Conservation (phyloP, 2,888 invertebrate genomes). For the Formica aserva region DNA sequence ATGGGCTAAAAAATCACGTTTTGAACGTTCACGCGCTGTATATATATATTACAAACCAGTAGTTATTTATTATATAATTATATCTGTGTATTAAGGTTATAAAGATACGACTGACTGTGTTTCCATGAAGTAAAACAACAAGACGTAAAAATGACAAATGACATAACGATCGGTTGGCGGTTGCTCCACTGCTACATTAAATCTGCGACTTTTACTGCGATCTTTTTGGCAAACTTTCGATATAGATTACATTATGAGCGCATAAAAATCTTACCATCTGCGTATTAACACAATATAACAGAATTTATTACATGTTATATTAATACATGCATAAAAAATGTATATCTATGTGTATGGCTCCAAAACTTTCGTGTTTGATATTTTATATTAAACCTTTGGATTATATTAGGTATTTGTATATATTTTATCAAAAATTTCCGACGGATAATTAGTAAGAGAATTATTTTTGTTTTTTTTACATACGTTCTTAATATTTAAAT, state of each 20-base stretch:
- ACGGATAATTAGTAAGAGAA: background rate
- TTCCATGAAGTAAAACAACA: conserved; percentile 82
- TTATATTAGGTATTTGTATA: background rate
- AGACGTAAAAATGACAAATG: conserved; percentile 83
- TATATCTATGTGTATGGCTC: background rate
- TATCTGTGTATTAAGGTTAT: conserved; percentile 78
- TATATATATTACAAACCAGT: conserved; percentile 76
- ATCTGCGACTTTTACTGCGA: conserved; percentile 42
- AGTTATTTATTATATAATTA: conserved; percentile 77
- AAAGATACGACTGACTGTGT: conserved; percentile 79
- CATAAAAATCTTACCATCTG: background rate
- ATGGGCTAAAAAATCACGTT: background rate
- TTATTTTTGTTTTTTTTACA: background rate
- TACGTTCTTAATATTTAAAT: conserved; percentile 25
- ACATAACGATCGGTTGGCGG: conserved; percentile 82
- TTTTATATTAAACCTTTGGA: background rate
- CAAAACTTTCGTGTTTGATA: background rate
- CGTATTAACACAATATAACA: background rate
- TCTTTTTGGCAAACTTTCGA: background rate
- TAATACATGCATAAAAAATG: conserved; percentile 10
- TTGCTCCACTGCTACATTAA: conserved; percentile 80
- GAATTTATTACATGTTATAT: background rate
- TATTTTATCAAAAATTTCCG: conserved; percentile 17
- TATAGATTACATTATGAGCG: background rate
- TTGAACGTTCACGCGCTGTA: background rate